Percentiles rank a stretch among this genome's conserved stretches.
phyloP scores from a whole-genome alignment of 2,113 vertebrate species.

The Anas platyrhynchos region DNA sequence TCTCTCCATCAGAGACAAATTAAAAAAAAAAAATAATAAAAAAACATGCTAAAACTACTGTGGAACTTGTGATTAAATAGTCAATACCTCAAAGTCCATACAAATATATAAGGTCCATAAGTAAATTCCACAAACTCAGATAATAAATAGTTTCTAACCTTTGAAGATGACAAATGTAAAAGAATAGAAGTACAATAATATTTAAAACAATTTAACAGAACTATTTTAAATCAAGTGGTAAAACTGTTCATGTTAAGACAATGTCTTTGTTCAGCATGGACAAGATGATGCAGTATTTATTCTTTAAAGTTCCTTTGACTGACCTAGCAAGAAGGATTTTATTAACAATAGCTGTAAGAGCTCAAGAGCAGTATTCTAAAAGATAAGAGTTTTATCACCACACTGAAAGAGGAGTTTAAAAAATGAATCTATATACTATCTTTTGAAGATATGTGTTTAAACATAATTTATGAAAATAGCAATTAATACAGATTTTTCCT shows the following conservation, averaged over 20 bases:
- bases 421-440: not conserved
- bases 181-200: not conserved
- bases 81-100: not conserved
- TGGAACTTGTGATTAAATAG: not conserved
- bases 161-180: not conserved
- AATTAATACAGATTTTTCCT: not conserved
- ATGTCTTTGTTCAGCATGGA: not conserved
- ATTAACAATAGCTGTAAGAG: not conserved
- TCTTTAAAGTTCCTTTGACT: not conserved
- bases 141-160: not conserved
- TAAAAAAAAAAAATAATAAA: not conserved
- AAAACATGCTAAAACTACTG: not conserved
- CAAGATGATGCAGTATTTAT: not conserved
- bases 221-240: not conserved
- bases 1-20: not conserved
- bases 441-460: not conserved
- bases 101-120: not conserved
- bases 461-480: not conserved
- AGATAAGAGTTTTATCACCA: rapidly evolving
- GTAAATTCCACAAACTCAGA: not conserved
- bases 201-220: not conserved
- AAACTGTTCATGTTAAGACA: not conserved
- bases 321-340: not conserved
- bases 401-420: not conserved
- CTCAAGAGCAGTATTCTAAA: not conserved